Evolutionary conservation across 2,797 vertebrate genomes (phyloP).

Genomic region (Sebastes trivittatus): DNA sequence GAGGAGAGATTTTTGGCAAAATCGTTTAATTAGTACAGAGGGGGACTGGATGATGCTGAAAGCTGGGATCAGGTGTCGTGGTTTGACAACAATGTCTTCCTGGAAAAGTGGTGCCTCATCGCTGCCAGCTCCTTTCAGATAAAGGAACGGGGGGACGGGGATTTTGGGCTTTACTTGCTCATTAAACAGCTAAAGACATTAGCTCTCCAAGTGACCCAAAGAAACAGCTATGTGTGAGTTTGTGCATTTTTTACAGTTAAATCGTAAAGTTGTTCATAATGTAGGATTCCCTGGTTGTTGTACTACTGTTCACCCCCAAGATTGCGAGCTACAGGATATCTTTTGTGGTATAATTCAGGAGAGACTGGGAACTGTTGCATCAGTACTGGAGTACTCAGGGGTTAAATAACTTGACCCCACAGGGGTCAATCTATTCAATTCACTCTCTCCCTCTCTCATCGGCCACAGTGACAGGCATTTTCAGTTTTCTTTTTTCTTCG

Average conservation of each 20-base stretch:
- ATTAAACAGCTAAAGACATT: constrained; percentile 60
- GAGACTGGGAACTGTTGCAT: constrained; percentile 27
- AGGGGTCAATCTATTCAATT: constrained; percentile 64
- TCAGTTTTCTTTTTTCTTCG: constrained; percentile 44
- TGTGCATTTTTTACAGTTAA: constrained; percentile 5
- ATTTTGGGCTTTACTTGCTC: constrained; percentile 52
- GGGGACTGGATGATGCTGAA: constrained; percentile 55
- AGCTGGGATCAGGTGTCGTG: constrained; percentile 77
- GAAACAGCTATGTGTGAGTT: constrained; percentile 17
- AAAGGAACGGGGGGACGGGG: constrained; percentile 17
- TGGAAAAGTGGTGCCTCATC: constrained; percentile 57
- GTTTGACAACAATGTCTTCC: constrained; percentile 69
- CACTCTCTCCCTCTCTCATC: constrained; percentile 44
- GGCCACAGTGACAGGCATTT: constrained; percentile 59
- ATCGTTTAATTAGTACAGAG: constrained; percentile 67
- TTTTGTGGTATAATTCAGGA: constrained; percentile 17
- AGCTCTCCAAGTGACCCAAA: constrained; percentile 37
- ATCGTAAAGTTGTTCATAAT: background rate
- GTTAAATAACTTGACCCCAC: constrained; percentile 80
- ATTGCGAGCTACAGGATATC: background rate
- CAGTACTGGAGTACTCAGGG: constrained; percentile 44
- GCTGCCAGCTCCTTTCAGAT: constrained; percentile 64
- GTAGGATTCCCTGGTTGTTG: background rate
- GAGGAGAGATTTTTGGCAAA: constrained; percentile 57
- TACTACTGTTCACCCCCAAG: background rate